These are phyloP conservation scores for Amphipoea lucens DNA, from an alignment of 2,888 invertebrate genomes.

Conservation along the genomic window DNA sequence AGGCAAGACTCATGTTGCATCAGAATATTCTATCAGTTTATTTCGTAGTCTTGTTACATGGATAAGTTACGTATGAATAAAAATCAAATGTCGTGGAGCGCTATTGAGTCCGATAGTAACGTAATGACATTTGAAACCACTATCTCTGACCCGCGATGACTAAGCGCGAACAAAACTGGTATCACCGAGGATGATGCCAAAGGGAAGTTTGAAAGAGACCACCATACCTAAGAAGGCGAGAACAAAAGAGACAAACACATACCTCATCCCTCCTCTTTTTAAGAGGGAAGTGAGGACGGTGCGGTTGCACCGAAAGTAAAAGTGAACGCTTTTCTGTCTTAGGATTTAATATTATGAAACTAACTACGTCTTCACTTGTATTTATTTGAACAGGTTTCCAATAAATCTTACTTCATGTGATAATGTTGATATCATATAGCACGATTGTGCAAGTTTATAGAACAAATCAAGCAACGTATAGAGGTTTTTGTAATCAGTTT, in stretches of 20 bases:
- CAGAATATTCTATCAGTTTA: constrained; percentile 69
- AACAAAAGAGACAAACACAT: constrained; percentile 72
- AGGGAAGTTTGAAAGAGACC: constrained; percentile 75
- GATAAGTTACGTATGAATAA: constrained; percentile 69
- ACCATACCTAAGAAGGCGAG: constrained; percentile 54
- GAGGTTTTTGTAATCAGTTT: constrained; percentile 32
- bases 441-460: constrained; percentile 44
- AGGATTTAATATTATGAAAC: constrained; percentile 77
- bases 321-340: constrained; percentile 82
- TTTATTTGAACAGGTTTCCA: constrained; percentile 46
- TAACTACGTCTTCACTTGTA: constrained; percentile 67
- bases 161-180: constrained; percentile 84
- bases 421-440: constrained; percentile 35
- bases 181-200: constrained; percentile 76
- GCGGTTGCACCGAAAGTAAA: constrained; percentile 85
- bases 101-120: constrained; percentile 74
- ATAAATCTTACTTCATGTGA: constrained; percentile 42
- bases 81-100: constrained; percentile 66
- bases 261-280: constrained; percentile 75
- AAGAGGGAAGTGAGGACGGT: constrained; percentile 81
- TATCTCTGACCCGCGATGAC: constrained; percentile 85
- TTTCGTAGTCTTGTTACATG: constrained; percentile 67
- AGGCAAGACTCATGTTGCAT: constrained; percentile 70
- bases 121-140: constrained; percentile 83
- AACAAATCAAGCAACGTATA: constrained; percentile 23